Evolutionary conservation across 2,888 invertebrate genomes (phyloP), one percentile per base, ranked within the genome.

Genomic region (Carpatolechia fugitivella): DNA sequence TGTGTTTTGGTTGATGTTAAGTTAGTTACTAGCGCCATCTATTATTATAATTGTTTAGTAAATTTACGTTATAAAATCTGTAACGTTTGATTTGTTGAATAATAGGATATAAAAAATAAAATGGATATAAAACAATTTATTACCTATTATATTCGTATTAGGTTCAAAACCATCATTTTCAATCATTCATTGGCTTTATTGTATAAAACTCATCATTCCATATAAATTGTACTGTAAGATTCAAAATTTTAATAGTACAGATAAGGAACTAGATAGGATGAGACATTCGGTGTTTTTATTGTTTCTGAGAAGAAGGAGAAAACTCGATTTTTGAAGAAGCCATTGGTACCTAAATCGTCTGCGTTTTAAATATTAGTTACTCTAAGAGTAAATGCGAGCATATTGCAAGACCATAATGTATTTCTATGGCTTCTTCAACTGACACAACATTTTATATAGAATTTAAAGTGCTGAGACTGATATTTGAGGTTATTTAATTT

Each of bases 391-490:
- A 24, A 10, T 33, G 3, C 33, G 10, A 33, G 10, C 10, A 24
- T 24, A 24, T 4, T 4, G 24, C 24, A 24, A 24, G 24, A 24
- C 6, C 24, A 24, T 24, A 24, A 24, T 24, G 6, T 3, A 24
- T 24, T 14, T 13, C 18, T 33, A 16, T 50, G 49, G 33, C 20
- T 50, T n/a, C 36, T 20, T 36, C 69, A 47, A 47, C 10, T 75
- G 30, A 82, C 81, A 81, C 82, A 75, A 76, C 78, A 78, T 74
- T 88, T 88, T 89, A 88, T 72, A 88, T 89, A 89, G 80, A 82
- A 79, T 82, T 85, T 80, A 85, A 85, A 84, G 85, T 82, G 70
- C 84, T 85, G 84, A 88, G 89, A 90, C 89, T 90, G 89, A 90
- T 88, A 86, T 76, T 74, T 85, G 83, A 88, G 80, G 84, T 86